Percentiles rank a stretch among this genome's conserved stretches.
Conservation (phyloP, 2,888 invertebrate genomes). For the Melinaea marsaeus region DNA sequence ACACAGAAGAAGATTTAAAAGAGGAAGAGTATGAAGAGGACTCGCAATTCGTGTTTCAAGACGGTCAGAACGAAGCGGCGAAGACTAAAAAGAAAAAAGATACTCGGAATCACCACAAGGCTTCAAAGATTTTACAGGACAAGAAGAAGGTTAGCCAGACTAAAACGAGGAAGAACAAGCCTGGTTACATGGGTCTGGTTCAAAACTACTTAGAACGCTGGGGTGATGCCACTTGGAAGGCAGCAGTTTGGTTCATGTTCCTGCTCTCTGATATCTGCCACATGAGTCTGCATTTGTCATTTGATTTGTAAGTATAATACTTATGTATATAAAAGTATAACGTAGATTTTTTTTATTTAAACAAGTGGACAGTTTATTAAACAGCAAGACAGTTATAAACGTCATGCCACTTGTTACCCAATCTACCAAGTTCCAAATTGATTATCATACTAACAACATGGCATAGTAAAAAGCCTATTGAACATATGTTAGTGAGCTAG, state of each 20-base stretch:
- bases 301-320: slow-evolving; percentile 81
- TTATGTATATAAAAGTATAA: too few relatives aligned
- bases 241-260: slow-evolving; percentile 87
- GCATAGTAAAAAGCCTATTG: too few relatives aligned
- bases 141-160: slow-evolving; percentile 70
- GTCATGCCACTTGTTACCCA: too few relatives aligned
- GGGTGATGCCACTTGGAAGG: slow-evolving; percentile 78
- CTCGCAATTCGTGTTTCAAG: slow-evolving; percentile 58
- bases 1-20: slow-evolving; percentile 53
- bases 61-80: slow-evolving; percentile 52
- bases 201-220: slow-evolving; percentile 74
- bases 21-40: slow-evolving; percentile 57
- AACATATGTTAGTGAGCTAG: too few relatives aligned
- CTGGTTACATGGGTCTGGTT: slow-evolving; percentile 64
- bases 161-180: slow-evolving; percentile 63
- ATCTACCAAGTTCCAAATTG: too few relatives aligned
- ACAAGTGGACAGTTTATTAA: too few relatives aligned
- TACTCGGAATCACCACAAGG: slow-evolving; percentile 58
- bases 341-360: too few relatives aligned
- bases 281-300: slow-evolving; percentile 84
- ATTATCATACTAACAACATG: too few relatives aligned
- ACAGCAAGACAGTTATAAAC: too few relatives aligned
- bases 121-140: slow-evolving; percentile 56
- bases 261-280: slow-evolving; percentile 88
- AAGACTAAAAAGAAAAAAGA: slow-evolving; percentile 73